Evolutionary conservation across 2,113 vertebrate species (phyloP), one percentile per base, ranked within the genome.

Genomic region (Himantopus leucocephalus): DNA sequence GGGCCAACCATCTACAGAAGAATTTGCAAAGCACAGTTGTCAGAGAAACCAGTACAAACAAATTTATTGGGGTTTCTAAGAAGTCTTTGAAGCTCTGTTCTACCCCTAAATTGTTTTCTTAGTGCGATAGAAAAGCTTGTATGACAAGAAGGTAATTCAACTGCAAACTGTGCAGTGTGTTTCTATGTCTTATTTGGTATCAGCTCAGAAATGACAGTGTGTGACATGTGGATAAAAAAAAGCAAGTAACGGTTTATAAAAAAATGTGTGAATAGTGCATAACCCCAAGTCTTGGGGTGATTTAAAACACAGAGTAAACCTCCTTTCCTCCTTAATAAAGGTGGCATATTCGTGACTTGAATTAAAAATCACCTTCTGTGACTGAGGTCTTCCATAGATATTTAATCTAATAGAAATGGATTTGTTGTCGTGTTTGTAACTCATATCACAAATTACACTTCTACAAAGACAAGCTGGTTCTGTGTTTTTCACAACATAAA

Each of bases 151-250:
- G 16, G 23, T 73, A 88, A 87, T 85, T 92, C 93, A 96, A 20
- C 59, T 92, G 81, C 93, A 96, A 75, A 59, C 76, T n/a, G 45
- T 79, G 70, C 37, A 86, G 59, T 52, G 45, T 84, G 74, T 92
- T 97, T 74, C 55, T 88, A 39, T 22, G 24, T 95, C 62, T 91
- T 74, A 91, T 77, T 92, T 91, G 60, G 41, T 78, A 94, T 85
- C 85, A 92, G 60, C 72, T 94, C 12, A 26, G 76, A 97, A 97
- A 96, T 80, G 21, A 81, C 59, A 78, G 62, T 67, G 50, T 68
- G 37, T 90, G 62, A 95, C 84, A 83, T 80, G 53, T 41, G 29
- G 91, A 92, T 41, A 66, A 56, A 90, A 90, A 9, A 4, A 80
- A 39, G 43, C 23, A 88, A 67, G 16, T 3, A 88, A 55, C 5